A percentile compares a stretch with the other conserved stretches of the same genome.
Conservation (phyloP, 2,797 vertebrate genomes). For the Pristis pectinata region DNA sequence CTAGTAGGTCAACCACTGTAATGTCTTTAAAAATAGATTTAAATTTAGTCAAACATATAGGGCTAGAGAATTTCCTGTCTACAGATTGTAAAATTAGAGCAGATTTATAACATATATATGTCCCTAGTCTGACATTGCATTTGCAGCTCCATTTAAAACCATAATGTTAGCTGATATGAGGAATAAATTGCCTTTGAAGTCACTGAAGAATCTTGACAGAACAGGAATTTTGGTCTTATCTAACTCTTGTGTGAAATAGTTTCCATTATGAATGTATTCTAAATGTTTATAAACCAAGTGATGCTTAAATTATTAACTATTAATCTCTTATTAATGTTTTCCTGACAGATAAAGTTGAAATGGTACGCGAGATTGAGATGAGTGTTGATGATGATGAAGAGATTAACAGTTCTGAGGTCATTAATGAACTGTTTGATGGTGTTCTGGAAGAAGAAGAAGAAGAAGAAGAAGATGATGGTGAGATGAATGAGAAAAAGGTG, state of each 20-base stretch:
- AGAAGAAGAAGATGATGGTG: conserved; percentile 48
- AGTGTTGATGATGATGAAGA: conserved; percentile 57
- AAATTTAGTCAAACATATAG: background rate
- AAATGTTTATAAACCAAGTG: background rate
- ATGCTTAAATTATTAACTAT: background rate
- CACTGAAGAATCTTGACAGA: background rate
- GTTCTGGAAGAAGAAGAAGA: conserved; percentile 64
- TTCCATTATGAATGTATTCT: background rate
- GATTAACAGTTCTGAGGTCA: conserved; percentile 80
- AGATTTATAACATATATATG: background rate
- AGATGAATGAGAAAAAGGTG: conserved; percentile 51
- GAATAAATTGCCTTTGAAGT: background rate
- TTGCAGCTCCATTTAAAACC: background rate
- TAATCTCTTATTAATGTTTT: conserved; percentile 26
- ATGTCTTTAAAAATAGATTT: background rate
- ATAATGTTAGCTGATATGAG: background rate
- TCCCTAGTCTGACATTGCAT: background rate
- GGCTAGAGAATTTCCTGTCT: background rate
- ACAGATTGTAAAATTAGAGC: background rate
- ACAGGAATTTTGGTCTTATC: background rate
- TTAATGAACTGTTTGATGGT: conserved; percentile 79
- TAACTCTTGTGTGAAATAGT: background rate
- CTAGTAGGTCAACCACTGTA: background rate
- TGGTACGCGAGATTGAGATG: conserved; percentile 58
- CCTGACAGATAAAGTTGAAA: conserved; percentile 47